phyloP scores from a whole-genome alignment of 92 coral and sea anemone species.

The Epizoanthus fatuus region DNA sequence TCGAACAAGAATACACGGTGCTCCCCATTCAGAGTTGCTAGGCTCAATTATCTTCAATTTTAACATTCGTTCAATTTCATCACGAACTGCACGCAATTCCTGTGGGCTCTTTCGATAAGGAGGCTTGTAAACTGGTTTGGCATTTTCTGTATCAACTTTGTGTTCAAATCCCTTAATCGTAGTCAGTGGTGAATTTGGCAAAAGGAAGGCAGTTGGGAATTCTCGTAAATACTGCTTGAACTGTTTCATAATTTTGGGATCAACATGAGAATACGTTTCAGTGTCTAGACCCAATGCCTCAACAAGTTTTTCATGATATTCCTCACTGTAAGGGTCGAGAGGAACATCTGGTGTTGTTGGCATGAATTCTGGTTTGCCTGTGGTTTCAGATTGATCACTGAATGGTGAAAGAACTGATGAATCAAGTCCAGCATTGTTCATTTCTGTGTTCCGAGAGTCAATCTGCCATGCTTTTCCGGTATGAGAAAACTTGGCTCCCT shows the following conservation, averaged over 20 bases:
- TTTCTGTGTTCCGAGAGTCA: constrained; percentile 63
- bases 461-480: constrained; percentile 34
- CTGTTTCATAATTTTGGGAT: constrained; percentile 16
- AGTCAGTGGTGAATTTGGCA: constrained; percentile 31
- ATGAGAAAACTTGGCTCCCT: not conserved
- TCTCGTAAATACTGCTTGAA: not conserved
- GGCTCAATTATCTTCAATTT: constrained; percentile 70
- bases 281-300: constrained; percentile 37
- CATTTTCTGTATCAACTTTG: constrained; percentile 51
- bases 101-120: constrained; percentile 65
- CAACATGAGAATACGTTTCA: constrained; percentile 45
- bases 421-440: constrained; percentile 72
- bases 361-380: constrained; percentile 26
- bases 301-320: constrained; percentile 37
- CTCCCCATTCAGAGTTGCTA: constrained; percentile 70
- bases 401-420: constrained; percentile 70
- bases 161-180: constrained; percentile 32
- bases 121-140: constrained; percentile 53
- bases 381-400: constrained; percentile 20
- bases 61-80: constrained; percentile 64
- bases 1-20: constrained; percentile 64
- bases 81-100: constrained; percentile 24
- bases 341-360: constrained; percentile 22
- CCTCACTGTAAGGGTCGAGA: constrained; percentile 56
- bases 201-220: constrained; percentile 25